Conservation (phyloP, 2,797 vertebrate species). For the Arctocebus calabarensis region DNA sequence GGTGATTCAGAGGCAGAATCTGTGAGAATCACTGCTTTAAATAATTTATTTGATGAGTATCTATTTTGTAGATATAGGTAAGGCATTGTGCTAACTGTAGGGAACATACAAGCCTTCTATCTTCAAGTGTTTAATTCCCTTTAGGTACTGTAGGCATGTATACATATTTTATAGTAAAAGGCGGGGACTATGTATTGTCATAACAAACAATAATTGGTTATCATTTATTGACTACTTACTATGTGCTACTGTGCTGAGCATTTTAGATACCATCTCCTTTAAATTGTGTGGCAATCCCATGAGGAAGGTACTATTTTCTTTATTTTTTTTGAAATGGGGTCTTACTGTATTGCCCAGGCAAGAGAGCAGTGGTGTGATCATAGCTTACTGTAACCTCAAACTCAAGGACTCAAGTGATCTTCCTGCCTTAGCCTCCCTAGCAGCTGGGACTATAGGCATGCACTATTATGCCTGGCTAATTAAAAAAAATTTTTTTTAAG, state of each 20-base stretch:
- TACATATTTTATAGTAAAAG: not conserved
- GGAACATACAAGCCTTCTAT: not conserved
- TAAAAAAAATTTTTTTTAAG: rapidly evolving
- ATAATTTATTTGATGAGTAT: not conserved
- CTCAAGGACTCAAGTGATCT: not conserved
- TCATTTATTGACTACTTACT: not conserved
- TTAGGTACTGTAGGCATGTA: not conserved
- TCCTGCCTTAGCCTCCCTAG: not conserved
- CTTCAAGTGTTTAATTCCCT: not conserved
- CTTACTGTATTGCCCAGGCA: not conserved
- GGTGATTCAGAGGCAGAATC: not conserved
- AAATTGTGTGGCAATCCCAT: not conserved
- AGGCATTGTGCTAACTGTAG: not conserved
- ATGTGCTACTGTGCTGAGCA: not conserved
- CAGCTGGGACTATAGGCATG: not conserved
- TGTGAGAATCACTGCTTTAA: slow-evolving; percentile 22
- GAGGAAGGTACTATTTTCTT: not conserved
- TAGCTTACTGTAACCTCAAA: not conserved
- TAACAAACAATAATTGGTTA: not conserved
- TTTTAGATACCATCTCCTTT: not conserved
- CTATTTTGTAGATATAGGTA: not conserved
- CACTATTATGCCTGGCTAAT: not conserved
- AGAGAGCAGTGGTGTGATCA: not conserved
- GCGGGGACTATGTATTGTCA: not conserved
- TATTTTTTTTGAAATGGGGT: not conserved